These are phyloP conservation scores for Eleginops maclovinus DNA, from an alignment of 2,113 vertebrate genomes.

Conservation along the genomic window DNA sequence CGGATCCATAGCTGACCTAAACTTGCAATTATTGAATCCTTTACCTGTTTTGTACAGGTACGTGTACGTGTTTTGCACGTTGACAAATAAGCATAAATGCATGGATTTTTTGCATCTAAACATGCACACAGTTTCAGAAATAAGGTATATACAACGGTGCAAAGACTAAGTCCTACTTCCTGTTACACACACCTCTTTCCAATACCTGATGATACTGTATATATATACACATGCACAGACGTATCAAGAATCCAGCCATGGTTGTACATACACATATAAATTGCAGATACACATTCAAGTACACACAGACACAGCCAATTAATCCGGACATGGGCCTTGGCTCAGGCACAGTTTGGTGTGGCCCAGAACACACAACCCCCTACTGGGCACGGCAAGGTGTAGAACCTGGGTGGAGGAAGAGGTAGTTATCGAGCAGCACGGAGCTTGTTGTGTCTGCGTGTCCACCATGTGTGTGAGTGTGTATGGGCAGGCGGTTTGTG, in stretches of 20 bases:
- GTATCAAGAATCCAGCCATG: not conserved
- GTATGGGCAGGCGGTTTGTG: slow-evolving; percentile 41
- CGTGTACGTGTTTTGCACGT: no score
- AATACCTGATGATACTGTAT: not conserved
- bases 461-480: slow-evolving; percentile 23
- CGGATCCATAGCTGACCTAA: slow-evolving; percentile 77
- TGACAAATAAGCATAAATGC: slow-evolving; percentile 11
- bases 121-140: not conserved
- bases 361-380: slow-evolving; percentile 60
- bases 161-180: not conserved
- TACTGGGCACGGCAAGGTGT: slow-evolving; percentile 68
- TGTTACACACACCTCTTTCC: not conserved
- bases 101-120: not conserved
- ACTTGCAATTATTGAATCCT: slow-evolving; percentile 75
- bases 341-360: slow-evolving; percentile 48
- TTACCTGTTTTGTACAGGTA: slow-evolving; percentile 38
- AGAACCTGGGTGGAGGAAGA: slow-evolving; percentile 64
- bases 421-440: slow-evolving; percentile 70
- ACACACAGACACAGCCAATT: slow-evolving; percentile 61
- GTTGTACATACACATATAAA: slow-evolving; percentile 6
- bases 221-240: not conserved
- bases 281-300: not conserved
- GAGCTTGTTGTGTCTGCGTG: slow-evolving; percentile 32
- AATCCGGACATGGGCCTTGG: slow-evolving; percentile 46
- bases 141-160: slow-evolving; percentile 1